Base-by-base conservation (phyloP, 1,140 invertebrate species). In the Drosophila tsacasi region DNA sequence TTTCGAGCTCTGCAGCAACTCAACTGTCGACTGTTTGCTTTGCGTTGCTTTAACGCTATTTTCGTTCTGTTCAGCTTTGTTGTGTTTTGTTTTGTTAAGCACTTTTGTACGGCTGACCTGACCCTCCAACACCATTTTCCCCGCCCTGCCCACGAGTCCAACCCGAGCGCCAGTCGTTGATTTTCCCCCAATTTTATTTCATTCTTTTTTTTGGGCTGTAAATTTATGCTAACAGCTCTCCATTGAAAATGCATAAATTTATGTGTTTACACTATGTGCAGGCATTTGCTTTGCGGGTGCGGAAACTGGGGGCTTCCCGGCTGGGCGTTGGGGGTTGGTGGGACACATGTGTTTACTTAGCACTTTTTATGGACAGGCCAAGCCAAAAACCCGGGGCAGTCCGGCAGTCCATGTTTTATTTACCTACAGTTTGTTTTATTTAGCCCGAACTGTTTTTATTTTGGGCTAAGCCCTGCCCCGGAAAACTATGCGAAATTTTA, bases 201-300 rank as follows among this genome's bases (percentile, higher is more conserved):
- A 25, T 40, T 23, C 73, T 71, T 80, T 79, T 86, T 77, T 81
- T 67, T 67, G 60, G 84, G 81, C 79, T 65, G 82, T 86, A 90
- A 91, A 90, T 90, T 90, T 90, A 90, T 90, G 86, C 86, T 91
- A 90, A 90, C 86, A 91, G 86, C 84, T 90, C 87, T 91, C 86
- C 86, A 90, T 90, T 90, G 86, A 90, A 90, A 90, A 85, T 91
- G 86, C 86, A 90, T 90, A 90, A 90, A 90, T 90, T 90, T 90
- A 90, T 91, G 86, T 91, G 86, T 90, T 91, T 91, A 90, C 82
- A 91, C 85, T 90, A 82, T 91, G 81, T 91, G 82, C 85, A 85
- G 82, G 81, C 81, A 78, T 89, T 90, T 89, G 78, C 60, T 77
- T 79, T 75, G 77, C 77, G 57, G 55, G 75, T 77, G 59, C 44